Evolutionary conservation across 2,797 vertebrate genomes (phyloP).

Genomic region (Malacoctenus gilli): DNA sequence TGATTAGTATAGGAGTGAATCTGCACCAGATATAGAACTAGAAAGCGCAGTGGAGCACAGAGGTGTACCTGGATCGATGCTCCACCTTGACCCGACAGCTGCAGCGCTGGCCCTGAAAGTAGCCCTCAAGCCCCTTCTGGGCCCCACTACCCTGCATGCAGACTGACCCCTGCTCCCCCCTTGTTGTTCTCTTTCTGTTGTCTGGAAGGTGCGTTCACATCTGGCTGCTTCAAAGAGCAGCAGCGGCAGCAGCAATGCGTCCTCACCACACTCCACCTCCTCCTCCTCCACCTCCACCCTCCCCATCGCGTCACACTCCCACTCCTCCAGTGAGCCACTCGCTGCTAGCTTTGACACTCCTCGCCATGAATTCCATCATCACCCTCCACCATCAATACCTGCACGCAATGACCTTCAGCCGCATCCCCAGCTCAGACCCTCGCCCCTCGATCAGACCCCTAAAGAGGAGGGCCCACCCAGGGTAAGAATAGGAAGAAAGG

Average conservation of each 20-base stretch:
- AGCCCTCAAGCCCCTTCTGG: slow-evolving; percentile 20
- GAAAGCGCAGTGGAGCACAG: too few relatives aligned
- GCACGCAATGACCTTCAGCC: slow-evolving; percentile 89
- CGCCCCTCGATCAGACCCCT: slow-evolving; percentile 81
- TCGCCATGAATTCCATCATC: slow-evolving; percentile 55
- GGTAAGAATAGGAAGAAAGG: slow-evolving; percentile 66
- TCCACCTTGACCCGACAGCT: too few relatives aligned
- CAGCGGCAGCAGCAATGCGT: slow-evolving; percentile 75
- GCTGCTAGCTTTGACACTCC: slow-evolving; percentile 86
- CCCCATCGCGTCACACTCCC: slow-evolving; percentile 86
- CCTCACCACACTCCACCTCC: slow-evolving; percentile 43
- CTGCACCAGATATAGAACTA: too few relatives aligned
- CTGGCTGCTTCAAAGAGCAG: slow-evolving; percentile 93
- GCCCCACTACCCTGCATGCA: slow-evolving; percentile 52
- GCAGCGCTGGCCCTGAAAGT: slow-evolving; percentile 10
- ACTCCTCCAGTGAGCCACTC: slow-evolving; percentile 90
- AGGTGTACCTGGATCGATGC: too few relatives aligned
- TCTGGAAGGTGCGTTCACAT: slow-evolving; percentile 91
- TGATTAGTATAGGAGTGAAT: too few relatives aligned
- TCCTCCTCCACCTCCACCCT: slow-evolving; percentile 53
- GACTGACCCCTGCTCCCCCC: slow-evolving; percentile 53
- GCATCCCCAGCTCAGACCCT: slow-evolving; percentile 86
- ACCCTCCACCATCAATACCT: slow-evolving; percentile 70
- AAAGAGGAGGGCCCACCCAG: slow-evolving; percentile 77
- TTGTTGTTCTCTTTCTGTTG: slow-evolving; percentile 55